These are phyloP conservation scores for Andrena haemorrhoa DNA, from an alignment of 2,888 invertebrate species.

Conservation along the genomic window DNA sequence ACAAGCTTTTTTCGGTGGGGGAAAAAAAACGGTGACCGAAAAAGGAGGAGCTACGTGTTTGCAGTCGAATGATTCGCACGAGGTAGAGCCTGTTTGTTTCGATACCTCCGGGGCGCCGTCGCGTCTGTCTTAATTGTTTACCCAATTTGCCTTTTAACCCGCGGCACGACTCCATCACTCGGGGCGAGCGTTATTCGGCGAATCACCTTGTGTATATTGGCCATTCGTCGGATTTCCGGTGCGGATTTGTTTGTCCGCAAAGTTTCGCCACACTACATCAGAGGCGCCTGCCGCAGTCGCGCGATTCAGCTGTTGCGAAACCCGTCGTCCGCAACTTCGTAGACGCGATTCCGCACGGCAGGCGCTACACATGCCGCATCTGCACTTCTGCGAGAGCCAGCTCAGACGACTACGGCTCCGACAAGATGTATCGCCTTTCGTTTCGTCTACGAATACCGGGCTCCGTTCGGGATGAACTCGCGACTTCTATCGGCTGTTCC, in stretches of 20 bases:
- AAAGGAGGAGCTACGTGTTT: conserved; percentile 61
- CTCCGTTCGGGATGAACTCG: neutral
- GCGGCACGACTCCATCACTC: conserved; percentile 66
- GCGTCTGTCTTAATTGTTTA: conserved; percentile 74
- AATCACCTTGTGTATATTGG: conserved; percentile 68
- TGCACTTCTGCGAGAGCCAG: conserved; percentile 71
- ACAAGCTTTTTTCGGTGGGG: conserved; percentile 33
- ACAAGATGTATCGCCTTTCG: conserved; percentile 70
- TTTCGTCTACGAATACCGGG: conserved; percentile 19
- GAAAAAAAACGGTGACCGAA: neutral
- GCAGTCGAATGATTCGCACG: conserved; percentile 41
- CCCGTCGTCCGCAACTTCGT: conserved; percentile 80
- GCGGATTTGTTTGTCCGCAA: conserved; percentile 84
- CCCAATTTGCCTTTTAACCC: conserved; percentile 69
- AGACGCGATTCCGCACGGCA: conserved; percentile 73
- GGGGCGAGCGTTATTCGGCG: conserved; percentile 59
- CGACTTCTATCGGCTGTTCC: conserved; percentile 17
- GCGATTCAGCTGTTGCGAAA: conserved; percentile 82
- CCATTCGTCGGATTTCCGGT: conserved; percentile 77
- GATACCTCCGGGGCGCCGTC: conserved; percentile 62
- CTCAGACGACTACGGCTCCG: conserved; percentile 61
- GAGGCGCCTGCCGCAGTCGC: conserved; percentile 75
- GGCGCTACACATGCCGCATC: conserved; percentile 71
- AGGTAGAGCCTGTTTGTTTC: conserved; percentile 68
- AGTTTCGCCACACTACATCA: conserved; percentile 83